These are phyloP conservation scores for Platyrinchus mystaceus DNA, from an alignment of 2,797 vertebrate species.

Conservation along the genomic window DNA sequence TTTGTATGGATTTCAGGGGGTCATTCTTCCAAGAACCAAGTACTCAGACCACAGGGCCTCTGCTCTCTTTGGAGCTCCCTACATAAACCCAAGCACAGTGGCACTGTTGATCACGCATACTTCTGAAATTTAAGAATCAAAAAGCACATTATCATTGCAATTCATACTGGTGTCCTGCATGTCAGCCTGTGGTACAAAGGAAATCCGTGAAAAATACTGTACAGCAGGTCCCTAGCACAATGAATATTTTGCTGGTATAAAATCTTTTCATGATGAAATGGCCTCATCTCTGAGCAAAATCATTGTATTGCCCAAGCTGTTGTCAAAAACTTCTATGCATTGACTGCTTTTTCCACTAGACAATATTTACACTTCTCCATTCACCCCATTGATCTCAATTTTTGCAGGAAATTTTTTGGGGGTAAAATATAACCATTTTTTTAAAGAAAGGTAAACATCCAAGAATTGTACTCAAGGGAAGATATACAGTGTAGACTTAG, in stretches of 20 bases:
- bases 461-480: constrained; percentile 44
- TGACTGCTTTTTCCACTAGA: constrained; percentile 43
- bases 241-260: constrained; percentile 25
- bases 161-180: neutral
- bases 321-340: constrained; percentile 55
- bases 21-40: neutral
- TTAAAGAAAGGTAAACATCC: constrained; percentile 39
- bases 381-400: constrained; percentile 60
- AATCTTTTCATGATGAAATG: constrained; percentile 37
- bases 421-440: constrained; percentile 47
- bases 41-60: neutral
- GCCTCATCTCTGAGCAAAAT: constrained; percentile 24
- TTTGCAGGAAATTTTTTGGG: constrained; percentile 29
- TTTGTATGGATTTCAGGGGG: neutral
- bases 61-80: neutral
- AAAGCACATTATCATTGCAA: neutral
- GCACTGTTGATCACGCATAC: neutral
- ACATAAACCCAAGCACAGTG: neutral
- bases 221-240: neutral
- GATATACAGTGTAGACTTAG: constrained; percentile 21
- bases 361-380: constrained; percentile 40
- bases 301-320: constrained; percentile 29
- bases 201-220: neutral
- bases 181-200: neutral
- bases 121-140: neutral